Evolutionary conservation across 2,113 vertebrate genomes (phyloP).

Genomic region (Engystomops pustulosus): DNA sequence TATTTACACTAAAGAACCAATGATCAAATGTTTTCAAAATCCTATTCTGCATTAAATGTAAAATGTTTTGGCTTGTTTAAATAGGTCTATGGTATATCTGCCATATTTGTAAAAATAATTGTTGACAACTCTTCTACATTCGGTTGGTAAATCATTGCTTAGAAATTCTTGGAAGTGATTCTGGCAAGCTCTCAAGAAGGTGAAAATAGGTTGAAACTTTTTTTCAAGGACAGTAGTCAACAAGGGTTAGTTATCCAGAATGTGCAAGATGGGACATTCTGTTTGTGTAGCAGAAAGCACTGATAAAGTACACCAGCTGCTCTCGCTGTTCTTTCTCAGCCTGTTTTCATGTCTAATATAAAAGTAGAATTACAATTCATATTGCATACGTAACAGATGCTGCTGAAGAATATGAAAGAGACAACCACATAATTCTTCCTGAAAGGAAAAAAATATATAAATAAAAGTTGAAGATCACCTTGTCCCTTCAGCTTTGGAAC

Average conservation of each 20-base stretch:
- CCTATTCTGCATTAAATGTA: too few relatives aligned
- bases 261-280: constrained; percentile 60
- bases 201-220: constrained; percentile 15
- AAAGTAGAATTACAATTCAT: constrained; percentile 67
- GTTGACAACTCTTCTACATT: too few relatives aligned
- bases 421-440: constrained; percentile 59
- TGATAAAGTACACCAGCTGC: constrained; percentile 64
- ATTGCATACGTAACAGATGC: constrained; percentile 65
- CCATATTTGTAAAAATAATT: too few relatives aligned
- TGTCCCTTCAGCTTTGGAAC: constrained; percentile 62
- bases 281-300: constrained; percentile 62
- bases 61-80: too few relatives aligned
- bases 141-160: too few relatives aligned
- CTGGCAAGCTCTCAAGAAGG: not conserved
- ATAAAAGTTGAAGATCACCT: constrained; percentile 66
- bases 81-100: too few relatives aligned
- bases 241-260: constrained; percentile 44
- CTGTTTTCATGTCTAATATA: constrained; percentile 66
- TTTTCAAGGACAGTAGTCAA: constrained; percentile 41
- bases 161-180: not conserved
- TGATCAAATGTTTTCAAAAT: too few relatives aligned
- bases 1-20: too few relatives aligned
- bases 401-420: constrained; percentile 64
- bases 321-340: constrained; percentile 62
- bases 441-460: constrained; percentile 61